These are phyloP conservation scores for Physocephala rufipes DNA, from an alignment of 2,888 invertebrate species.

Conservation along the genomic window DNA sequence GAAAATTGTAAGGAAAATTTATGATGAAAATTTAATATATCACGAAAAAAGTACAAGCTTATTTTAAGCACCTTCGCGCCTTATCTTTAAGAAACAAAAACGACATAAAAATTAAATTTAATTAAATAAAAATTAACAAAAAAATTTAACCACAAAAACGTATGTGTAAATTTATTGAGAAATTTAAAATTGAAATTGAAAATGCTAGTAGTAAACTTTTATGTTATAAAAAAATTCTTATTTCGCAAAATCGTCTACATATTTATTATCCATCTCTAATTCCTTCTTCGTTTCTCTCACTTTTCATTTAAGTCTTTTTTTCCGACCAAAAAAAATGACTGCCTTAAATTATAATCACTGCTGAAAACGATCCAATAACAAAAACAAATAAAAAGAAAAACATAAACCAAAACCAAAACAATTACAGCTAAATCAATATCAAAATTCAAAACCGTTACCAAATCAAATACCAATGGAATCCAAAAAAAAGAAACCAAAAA, in stretches of 20 bases:
- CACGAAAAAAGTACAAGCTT: slow-evolving; percentile 77
- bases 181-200: slow-evolving; percentile 39
- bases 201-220: slow-evolving; percentile 18
- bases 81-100: slow-evolving; percentile 72
- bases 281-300: too few species aligned
- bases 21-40: slow-evolving; percentile 66
- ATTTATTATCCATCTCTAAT: background rate
- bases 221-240: slow-evolving; percentile 21
- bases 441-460: slow-evolving; percentile 59
- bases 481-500: slow-evolving; percentile 21
- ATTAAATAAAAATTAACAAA: slow-evolving; percentile 67
- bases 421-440: slow-evolving; percentile 43
- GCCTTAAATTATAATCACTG: slow-evolving; percentile 76
- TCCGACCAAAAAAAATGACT: slow-evolving; percentile 63
- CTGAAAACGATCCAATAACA: slow-evolving; percentile 46
- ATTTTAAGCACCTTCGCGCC: slow-evolving; percentile 79
- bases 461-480: slow-evolving; percentile 44
- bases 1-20: slow-evolving; percentile 46
- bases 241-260: slow-evolving; percentile 11
- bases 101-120: slow-evolving; percentile 58
- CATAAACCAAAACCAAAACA: slow-evolving; percentile 40
- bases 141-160: slow-evolving; percentile 46
- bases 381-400: slow-evolving; percentile 42
- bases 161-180: slow-evolving; percentile 49
- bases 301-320: slow-evolving; percentile 5